Conservation (phyloP, 2,797 vertebrate genomes). For the Knipowitschia caucasica region DNA sequence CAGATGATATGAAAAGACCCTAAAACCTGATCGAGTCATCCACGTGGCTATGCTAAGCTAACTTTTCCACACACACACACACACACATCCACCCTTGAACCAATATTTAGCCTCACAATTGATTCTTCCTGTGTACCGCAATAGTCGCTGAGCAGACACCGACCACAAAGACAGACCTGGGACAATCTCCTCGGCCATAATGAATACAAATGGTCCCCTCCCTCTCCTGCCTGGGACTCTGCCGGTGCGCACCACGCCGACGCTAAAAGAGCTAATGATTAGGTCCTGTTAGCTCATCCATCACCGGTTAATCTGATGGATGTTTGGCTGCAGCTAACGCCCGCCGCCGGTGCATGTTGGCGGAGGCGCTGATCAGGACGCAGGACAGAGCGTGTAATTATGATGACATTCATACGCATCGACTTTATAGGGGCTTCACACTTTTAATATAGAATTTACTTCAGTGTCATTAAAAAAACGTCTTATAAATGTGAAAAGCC, state of each 20-base stretch:
- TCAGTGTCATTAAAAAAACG: no score
- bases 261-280: slow-evolving; percentile 54
- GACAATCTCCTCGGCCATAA: slow-evolving; percentile 39
- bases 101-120: slow-evolving; percentile 49
- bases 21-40: not conserved
- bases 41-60: slow-evolving; percentile 17
- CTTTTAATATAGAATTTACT: no score
- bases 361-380: slow-evolving; percentile 50
- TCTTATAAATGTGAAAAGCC: no score
- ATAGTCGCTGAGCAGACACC: not conserved
- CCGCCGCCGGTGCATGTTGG: slow-evolving; percentile 43
- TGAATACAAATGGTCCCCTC: slow-evolving; percentile 60
- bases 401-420: slow-evolving; percentile 55
- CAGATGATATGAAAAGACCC: not conserved
- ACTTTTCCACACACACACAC: slow-evolving; percentile 27
- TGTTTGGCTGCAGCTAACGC: slow-evolving; percentile 49
- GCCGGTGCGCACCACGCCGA: slow-evolving; percentile 22
- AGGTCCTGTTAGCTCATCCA: slow-evolving; percentile 42
- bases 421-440: no score
- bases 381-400: slow-evolving; percentile 57
- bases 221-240: slow-evolving; percentile 38
- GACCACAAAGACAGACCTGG: slow-evolving; percentile 15
- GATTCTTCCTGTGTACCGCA: slow-evolving; percentile 32
- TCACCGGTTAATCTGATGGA: slow-evolving; percentile 57
- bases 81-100: slow-evolving; percentile 32